These are phyloP conservation scores for Polietes domitor DNA, from an alignment of 2,888 invertebrate genomes.

Conservation along the genomic window DNA sequence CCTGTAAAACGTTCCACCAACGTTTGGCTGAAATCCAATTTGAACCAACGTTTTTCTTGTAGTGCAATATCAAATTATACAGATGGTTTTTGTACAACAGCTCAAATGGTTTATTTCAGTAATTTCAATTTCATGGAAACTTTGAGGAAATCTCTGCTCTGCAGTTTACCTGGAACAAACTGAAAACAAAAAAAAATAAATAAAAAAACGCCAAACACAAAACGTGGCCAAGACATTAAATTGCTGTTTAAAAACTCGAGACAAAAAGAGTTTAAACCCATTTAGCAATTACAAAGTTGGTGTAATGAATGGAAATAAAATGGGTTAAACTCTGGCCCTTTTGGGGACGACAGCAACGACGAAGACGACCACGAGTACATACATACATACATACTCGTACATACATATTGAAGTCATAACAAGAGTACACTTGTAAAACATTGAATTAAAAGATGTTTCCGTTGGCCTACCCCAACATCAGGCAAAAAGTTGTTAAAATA, in stretches of 20 bases:
- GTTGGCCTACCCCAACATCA: not conserved
- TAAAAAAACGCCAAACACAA: not conserved
- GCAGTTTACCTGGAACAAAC: not conserved
- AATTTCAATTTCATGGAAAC: constrained; percentile 36
- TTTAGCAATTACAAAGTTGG: not conserved
- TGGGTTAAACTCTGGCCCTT: constrained; percentile 13
- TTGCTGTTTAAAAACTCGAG: constrained; percentile 7
- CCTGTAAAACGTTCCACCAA: too few relatives aligned
- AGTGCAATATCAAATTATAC: not conserved
- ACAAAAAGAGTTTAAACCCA: constrained; percentile 5
- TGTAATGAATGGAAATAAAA: constrained; percentile 4
- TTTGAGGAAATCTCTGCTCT: constrained; percentile 16
- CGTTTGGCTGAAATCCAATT: not conserved
- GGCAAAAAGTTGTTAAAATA: not conserved
- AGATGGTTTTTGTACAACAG: not conserved
- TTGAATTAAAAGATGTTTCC: constrained; percentile 11
- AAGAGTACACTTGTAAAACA: constrained; percentile 28
- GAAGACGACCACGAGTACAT: too few relatives aligned
- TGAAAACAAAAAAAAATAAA: too few relatives aligned
- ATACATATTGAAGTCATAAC: constrained; percentile 21
- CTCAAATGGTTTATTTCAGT: constrained; percentile 3
- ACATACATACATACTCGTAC: too few relatives aligned
- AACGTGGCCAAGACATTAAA: constrained; percentile 36
- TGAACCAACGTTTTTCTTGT: not conserved
- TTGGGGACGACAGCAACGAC: too few relatives aligned